phyloP scores from a whole-genome alignment of 1,140 invertebrate species.

The Sinonovacula constricta region DNA sequence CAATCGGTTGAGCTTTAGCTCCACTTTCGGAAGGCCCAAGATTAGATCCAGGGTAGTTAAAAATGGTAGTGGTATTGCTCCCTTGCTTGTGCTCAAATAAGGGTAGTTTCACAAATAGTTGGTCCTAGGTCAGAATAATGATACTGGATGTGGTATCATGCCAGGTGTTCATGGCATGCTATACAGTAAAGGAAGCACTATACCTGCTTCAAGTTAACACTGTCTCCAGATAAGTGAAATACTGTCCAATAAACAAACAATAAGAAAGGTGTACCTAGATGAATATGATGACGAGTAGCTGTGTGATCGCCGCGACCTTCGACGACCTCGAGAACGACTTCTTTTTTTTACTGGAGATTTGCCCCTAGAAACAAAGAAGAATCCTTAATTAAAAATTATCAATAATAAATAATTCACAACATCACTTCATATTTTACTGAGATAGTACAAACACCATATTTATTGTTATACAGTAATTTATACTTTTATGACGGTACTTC shows the following conservation, averaged over 20 bases:
- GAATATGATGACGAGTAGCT: conserved; percentile 75
- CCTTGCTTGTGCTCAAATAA: background rate
- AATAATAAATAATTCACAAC: background rate
- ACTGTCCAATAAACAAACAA: no score
- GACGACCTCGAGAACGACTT: conserved; percentile 72
- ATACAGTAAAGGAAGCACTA: background rate
- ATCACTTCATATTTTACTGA: background rate
- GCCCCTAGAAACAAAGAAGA: conserved; percentile 64
- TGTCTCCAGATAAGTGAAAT: background rate
- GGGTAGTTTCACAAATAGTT: background rate
- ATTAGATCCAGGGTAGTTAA: no score
- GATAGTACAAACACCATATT: background rate
- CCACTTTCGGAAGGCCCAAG: no score
- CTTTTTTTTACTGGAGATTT: conserved; percentile 72
- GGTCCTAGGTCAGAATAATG: background rate
- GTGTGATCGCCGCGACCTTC: conserved; percentile 66
- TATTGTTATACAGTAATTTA: background rate
- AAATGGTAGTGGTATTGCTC: no score
- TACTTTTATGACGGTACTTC: no score
- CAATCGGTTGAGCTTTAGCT: no score
- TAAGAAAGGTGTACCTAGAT: conserved; percentile 71
- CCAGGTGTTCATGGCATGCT: background rate
- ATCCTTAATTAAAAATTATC: background rate
- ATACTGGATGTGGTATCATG: background rate
- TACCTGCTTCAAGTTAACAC: background rate